Evolutionary conservation across 1,140 invertebrate species (phyloP), one percentile per base, ranked within the genome.

Genomic region (Parasteatoda tepidariorum): DNA sequence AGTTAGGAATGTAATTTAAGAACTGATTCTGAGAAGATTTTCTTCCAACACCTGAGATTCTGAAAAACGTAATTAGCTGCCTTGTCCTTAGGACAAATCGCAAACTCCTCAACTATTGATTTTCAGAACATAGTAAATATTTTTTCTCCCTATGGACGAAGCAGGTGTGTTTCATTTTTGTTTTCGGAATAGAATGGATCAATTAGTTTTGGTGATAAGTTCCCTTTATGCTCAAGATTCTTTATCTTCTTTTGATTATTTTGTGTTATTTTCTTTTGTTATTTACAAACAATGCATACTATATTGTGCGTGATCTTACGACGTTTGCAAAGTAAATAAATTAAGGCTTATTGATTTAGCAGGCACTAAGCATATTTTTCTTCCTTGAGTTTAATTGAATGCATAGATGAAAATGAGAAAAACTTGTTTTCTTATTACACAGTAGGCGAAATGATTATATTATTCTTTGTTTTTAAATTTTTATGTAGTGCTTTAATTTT

Each of bases 181-280:
- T 67, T 67, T 67, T n/a, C 30, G 1, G n/a, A 34, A 67, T 67
- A 67, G 18, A 34, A 41, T 41, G 33, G 64, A 67, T 67, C 64
- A 67, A 67, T 67, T 67, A 67, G 31, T 67, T 41, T 41, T n/a
- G 33, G 64, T n/a, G 64, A 67, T 67, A 67, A 67, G 64, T n/a
- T n/a, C n/a, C n/a, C 64, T 67, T 67, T 24, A 15, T 67, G 15
- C 33, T 67, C 15, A 26, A 18, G 33, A 67, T 64, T 67, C 33
- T 67, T 67, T 67, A 67, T 67, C 31, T 67, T 67, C 41, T n/a
- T 34, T 34, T 67, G 61, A 13, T 64, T 33, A 64, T 30, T 59
- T 59, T 59, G 15, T 24, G 57, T 59, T 24, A 22, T 59, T 59
- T 59, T 24, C 24, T 22, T 9, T 59, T 59, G n/a, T n/a, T 26